Percentiles rank a stretch among this genome's conserved stretches.
phyloP scores from a whole-genome alignment of 2,888 invertebrate species.

The Stenolophus ochropezus region DNA sequence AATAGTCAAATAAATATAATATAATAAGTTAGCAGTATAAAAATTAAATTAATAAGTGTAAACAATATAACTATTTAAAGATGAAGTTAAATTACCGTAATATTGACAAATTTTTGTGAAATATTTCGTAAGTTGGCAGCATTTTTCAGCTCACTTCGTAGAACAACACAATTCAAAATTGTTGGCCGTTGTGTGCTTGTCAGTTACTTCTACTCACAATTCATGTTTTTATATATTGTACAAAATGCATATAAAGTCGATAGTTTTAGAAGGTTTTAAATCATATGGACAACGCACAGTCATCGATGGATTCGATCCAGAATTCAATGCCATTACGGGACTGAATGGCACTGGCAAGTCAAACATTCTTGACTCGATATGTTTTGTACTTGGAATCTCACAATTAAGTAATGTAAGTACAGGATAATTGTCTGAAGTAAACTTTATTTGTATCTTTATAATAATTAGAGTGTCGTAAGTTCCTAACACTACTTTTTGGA shows the following conservation, averaged over 20 bases:
- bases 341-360: conserved; percentile 98
- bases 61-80: too few relatives aligned
- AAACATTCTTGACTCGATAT: conserved; percentile 97
- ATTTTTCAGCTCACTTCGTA: not conserved
- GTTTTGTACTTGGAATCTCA: conserved; percentile 96
- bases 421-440: not conserved
- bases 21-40: too few relatives aligned
- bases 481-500: too few relatives aligned
- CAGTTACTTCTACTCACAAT: not conserved
- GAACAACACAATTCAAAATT: not conserved
- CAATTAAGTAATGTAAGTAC: conserved; percentile 89
- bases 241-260: conserved; percentile 92
- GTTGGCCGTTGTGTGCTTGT: not conserved
- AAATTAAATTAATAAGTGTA: too few relatives aligned
- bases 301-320: conserved; percentile 92
- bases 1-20: too few relatives aligned
- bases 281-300: conserved; percentile 96
- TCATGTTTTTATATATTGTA: not conserved
- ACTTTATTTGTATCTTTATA: too few relatives aligned
- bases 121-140: not conserved
- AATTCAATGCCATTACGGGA: conserved; percentile 99
- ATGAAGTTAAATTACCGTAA: not conserved
- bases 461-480: too few relatives aligned
- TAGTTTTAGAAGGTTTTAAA: conserved; percentile 97
- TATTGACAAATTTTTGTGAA: not conserved